A percentile compares a stretch with the other conserved stretches of the same genome.
Evolutionary conservation across 2,797 vertebrate species (phyloP).

Genomic region (Chaetophractus vellerosus): DNA sequence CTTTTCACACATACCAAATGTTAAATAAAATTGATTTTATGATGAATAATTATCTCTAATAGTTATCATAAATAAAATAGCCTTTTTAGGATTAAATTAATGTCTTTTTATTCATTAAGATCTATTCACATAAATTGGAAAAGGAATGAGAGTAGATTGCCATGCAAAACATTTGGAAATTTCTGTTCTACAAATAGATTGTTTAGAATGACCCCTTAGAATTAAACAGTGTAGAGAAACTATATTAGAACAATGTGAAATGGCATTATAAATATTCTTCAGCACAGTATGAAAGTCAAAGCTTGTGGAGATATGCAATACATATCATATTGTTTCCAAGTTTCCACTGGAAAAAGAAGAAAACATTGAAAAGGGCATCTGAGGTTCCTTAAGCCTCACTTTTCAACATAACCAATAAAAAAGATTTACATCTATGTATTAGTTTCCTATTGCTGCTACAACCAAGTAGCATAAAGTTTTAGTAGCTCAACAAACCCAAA

Average conservation of each 20-base stretch:
- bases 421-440: not conserved
- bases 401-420: rapidly evolving
- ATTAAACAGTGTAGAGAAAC: not conserved
- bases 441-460: not conserved
- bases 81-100: not conserved
- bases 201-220: not conserved
- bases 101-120: not conserved
- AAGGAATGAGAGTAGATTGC: not conserved
- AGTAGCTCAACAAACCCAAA: not conserved
- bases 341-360: not conserved
- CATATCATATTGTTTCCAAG: not conserved
- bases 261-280: not conserved
- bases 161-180: not conserved
- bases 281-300: not conserved
- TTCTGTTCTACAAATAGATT: not conserved
- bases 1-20: not conserved
- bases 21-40: not conserved
- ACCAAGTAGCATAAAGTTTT: not conserved
- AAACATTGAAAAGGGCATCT: too few species aligned
- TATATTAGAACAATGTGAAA: not conserved
- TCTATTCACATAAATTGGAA: not conserved
- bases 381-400: not conserved
- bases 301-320: not conserved
- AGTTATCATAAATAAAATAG: not conserved
- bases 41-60: not conserved